These are phyloP conservation scores for Chlorops oryzae DNA, from an alignment of 1,140 invertebrate genomes.

Conservation along the genomic window DNA sequence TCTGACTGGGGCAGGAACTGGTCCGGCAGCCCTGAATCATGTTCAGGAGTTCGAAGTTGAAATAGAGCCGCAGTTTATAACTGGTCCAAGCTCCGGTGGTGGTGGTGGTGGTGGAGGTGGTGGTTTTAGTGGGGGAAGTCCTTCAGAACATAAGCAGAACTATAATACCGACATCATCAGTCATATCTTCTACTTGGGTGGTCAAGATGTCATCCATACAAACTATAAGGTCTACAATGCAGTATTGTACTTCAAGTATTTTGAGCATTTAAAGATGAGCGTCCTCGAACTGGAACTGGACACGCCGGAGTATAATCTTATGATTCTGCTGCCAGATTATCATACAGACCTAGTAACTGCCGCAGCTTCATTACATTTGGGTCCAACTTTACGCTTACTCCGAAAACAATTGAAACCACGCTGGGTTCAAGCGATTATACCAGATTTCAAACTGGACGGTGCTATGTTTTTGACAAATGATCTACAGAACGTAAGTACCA, in stretches of 20 bases:
- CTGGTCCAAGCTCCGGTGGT: too few relatives aligned
- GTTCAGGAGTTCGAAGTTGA: conserved; percentile 26
- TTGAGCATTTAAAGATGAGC: conserved; percentile 62
- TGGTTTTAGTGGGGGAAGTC: too few relatives aligned
- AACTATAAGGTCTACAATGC: conserved; percentile 63
- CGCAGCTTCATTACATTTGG: conserved; percentile 41
- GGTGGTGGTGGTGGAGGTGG: too few relatives aligned
- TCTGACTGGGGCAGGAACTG: conserved; percentile 5
- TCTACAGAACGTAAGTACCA: conserved; percentile 62
- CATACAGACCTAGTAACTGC: conserved; percentile 46
- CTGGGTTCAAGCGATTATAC: conserved; percentile 66
- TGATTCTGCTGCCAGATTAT: conserved; percentile 55
- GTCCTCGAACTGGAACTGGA: conserved; percentile 71
- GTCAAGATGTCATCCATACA: conserved; percentile 48
- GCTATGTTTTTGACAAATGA: conserved; percentile 69
- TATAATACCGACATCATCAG: conserved; percentile 43
- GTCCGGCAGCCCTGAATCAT: neutral
- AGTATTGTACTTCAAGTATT: conserved; percentile 66
- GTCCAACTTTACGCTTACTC: conserved; percentile 57
- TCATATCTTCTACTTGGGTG: conserved; percentile 41
- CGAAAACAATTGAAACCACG: conserved; percentile 59
- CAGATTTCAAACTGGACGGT: conserved; percentile 69
- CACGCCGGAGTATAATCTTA: conserved; percentile 57
- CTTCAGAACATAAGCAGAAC: conserved; percentile 30
- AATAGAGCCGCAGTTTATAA: conserved; percentile 27